Conservation (phyloP, 2,113 vertebrate species). For the Percina caprodes region DNA sequence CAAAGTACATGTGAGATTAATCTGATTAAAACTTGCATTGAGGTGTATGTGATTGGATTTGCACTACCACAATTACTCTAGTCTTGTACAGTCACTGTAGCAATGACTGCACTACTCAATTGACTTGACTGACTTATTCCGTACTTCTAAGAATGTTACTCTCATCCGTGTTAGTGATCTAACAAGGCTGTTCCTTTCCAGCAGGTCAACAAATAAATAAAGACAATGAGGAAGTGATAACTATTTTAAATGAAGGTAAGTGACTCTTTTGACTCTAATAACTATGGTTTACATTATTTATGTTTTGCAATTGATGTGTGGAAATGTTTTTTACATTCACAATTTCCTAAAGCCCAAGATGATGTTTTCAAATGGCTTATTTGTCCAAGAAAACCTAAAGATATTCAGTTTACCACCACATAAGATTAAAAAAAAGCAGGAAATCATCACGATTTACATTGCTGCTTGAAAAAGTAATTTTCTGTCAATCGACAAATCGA, state of each 20-base stretch:
- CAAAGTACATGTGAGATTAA: background rate
- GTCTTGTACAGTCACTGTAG: background rate
- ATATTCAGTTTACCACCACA: background rate
- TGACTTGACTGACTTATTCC: background rate
- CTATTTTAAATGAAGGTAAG: constrained; percentile 39
- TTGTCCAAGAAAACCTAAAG: background rate
- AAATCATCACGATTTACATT: background rate
- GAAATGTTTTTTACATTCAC: background rate
- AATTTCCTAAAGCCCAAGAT: background rate
- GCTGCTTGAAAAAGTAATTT: background rate
- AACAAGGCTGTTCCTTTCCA: background rate
- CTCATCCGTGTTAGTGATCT: background rate
- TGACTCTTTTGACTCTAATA: background rate
- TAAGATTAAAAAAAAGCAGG: background rate
- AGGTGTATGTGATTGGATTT: background rate
- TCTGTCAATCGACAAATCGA: background rate
- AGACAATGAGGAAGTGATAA: constrained; percentile 5
- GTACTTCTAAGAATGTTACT: background rate
- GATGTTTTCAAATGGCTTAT: background rate
- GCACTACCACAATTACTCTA: background rate
- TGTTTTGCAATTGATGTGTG: background rate
- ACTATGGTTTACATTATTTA: background rate
- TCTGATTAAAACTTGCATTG: background rate
- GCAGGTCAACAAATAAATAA: constrained; percentile 8
- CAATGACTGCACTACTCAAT: background rate